Conservation (phyloP, 1,140 invertebrate species). For the Lepidurus apus region DNA sequence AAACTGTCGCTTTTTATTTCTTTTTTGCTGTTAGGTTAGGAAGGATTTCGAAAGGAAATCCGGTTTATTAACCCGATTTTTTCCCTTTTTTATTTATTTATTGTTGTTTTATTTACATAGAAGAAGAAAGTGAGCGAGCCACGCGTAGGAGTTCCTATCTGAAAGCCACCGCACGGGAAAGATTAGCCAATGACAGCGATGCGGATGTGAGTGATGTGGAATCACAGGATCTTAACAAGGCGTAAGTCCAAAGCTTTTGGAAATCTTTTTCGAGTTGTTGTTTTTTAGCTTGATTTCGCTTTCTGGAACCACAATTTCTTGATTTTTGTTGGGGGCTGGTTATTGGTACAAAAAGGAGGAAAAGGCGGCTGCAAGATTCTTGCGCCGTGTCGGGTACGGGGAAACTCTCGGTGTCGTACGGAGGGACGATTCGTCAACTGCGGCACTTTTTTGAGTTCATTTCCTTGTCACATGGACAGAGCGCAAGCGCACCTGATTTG, state of each 20-base stretch:
- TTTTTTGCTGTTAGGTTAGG: neutral
- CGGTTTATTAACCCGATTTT: neutral
- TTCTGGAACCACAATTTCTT: neutral
- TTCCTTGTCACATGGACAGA: constrained; percentile 1
- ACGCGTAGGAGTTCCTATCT: constrained; percentile 83
- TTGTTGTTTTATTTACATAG: constrained; percentile 42
- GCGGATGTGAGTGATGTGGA: constrained; percentile 29
- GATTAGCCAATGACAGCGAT: constrained; percentile 41
- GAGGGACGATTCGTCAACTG: neutral
- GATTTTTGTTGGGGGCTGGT: neutral
- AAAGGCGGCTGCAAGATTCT: neutral
- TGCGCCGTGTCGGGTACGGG: neutral
- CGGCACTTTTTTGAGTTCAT: constrained; percentile 13
- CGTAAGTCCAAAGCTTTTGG: neutral
- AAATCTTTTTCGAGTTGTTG: neutral
- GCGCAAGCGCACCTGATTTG: neutral
- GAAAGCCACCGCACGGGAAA: constrained; percentile 64
- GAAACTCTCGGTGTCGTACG: neutral
- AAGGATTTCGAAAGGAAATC: neutral
- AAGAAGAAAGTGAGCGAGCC: constrained; percentile 71
- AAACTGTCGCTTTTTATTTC: neutral
- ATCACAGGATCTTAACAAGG: neutral
- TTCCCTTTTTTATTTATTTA: neutral
- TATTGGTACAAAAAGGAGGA: neutral
- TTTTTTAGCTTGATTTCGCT: neutral